These are phyloP conservation scores for Lordiphosa clarofinis DNA, from an alignment of 1,140 invertebrate genomes.

Conservation along the genomic window DNA sequence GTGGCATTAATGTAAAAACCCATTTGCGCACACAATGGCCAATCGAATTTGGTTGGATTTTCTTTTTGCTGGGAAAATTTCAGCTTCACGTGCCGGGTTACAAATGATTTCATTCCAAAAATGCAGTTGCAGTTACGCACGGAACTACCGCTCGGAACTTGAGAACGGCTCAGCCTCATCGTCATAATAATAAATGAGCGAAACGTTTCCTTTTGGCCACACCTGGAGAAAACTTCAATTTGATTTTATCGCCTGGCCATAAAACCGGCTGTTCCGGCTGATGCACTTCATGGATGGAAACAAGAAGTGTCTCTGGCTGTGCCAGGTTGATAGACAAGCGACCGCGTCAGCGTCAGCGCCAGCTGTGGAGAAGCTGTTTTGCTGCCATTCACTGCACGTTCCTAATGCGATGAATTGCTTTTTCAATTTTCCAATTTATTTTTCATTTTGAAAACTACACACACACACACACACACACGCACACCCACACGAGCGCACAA, in stretches of 20 bases:
- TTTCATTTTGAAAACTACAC: constrained; percentile 55
- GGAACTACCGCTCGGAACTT: constrained; percentile 19
- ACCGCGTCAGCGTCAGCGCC: constrained; percentile 5
- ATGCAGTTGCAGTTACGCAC: constrained; percentile 3
- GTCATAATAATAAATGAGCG: constrained; percentile 60
- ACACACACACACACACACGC: constrained; percentile 15
- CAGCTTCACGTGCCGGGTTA: constrained; percentile 46
- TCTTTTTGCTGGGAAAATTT: constrained; percentile 40
- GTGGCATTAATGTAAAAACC: no score
- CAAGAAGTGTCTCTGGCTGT: not conserved
- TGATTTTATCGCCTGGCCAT: constrained; percentile 59
- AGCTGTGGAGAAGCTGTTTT: constrained; percentile 3
- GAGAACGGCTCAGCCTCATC: constrained; percentile 21
- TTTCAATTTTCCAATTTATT: constrained; percentile 76
- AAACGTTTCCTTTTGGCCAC: constrained; percentile 33
- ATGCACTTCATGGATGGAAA: constrained; percentile 26
- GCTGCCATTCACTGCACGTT: constrained; percentile 58
- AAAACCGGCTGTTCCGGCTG: constrained; percentile 28
- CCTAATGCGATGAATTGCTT: constrained; percentile 71
- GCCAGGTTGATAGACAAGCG: constrained; percentile 3
- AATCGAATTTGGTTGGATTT: constrained; percentile 27
- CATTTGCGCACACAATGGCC: constrained; percentile 27
- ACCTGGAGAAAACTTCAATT: constrained; percentile 47
- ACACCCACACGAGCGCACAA: constrained; percentile 3
- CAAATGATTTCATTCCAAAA: constrained; percentile 47